phyloP scores from a whole-genome alignment of 2,113 vertebrate species.

The Tylochromis polylepis region DNA sequence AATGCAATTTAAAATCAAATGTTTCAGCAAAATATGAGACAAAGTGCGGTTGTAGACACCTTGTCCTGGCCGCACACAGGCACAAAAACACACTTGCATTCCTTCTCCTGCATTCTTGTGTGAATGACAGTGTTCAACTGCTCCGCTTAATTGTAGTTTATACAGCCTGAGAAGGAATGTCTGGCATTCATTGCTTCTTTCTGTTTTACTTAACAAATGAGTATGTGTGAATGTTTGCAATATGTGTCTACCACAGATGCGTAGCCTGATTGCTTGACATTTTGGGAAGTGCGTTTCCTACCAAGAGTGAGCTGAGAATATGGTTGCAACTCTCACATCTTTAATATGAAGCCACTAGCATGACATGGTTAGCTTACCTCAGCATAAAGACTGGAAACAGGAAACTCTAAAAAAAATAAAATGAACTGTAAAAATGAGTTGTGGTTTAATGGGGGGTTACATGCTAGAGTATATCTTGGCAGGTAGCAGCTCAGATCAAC shows the following conservation, averaged over 20 bases:
- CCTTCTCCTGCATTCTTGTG: slow-evolving; percentile 54
- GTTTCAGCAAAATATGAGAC: background rate
- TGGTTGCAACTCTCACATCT: background rate
- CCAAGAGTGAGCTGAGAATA: background rate
- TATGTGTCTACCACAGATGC: slow-evolving; percentile 18
- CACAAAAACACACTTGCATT: slow-evolving; percentile 42
- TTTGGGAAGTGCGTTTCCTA: background rate
- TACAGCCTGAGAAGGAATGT: slow-evolving; percentile 64
- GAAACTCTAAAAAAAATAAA: background rate
- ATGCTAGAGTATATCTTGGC: background rate
- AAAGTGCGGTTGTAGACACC: slow-evolving; percentile 21
- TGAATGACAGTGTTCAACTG: slow-evolving; percentile 66
- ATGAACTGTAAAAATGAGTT: background rate
- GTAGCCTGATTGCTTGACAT: background rate
- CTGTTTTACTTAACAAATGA: slow-evolving; percentile 49
- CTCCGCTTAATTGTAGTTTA: slow-evolving; percentile 71
- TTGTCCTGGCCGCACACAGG: slow-evolving; percentile 52
- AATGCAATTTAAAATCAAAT: background rate
- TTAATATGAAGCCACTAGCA: background rate
- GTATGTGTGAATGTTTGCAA: slow-evolving; percentile 21
- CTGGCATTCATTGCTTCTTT: slow-evolving; percentile 55
- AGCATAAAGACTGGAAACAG: background rate
- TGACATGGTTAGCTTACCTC: background rate
- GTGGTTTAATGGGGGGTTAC: background rate
- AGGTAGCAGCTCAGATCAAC: background rate